Conservation (phyloP, 2,797 vertebrate genomes). For the Oreonectes daqikongensis region DNA sequence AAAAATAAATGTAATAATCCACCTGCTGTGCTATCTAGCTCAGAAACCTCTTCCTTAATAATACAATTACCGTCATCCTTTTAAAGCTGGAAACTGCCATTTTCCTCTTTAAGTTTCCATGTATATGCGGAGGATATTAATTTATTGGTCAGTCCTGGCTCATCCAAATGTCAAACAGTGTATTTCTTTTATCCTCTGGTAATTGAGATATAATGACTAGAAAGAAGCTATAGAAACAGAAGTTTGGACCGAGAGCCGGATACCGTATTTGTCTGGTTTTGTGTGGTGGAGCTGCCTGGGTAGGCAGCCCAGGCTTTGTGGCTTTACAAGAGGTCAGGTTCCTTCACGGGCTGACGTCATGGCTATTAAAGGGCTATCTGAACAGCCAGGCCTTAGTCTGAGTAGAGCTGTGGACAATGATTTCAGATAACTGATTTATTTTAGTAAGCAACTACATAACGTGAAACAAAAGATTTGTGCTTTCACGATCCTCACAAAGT, state of each 20-base stretch:
- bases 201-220: conserved; percentile 43
- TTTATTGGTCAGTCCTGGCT: conserved; percentile 42
- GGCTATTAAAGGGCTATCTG: conserved; percentile 57
- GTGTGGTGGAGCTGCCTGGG: conserved; percentile 32
- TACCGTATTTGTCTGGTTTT: conserved; percentile 50
- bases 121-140: conserved; percentile 14
- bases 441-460: conserved; percentile 3
- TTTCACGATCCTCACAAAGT: conserved; percentile 12
- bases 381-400: conserved; percentile 24
- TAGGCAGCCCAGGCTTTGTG: conserved; percentile 47
- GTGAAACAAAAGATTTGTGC: not conserved
- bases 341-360: conserved; percentile 58
- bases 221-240: conserved; percentile 21
- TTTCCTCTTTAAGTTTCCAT: conserved; percentile 22
- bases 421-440: conserved; percentile 36
- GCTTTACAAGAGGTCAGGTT: conserved; percentile 57
- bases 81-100: not conserved
- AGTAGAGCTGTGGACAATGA: not conserved
- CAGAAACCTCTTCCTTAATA: conserved; percentile 1
- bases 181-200: conserved; percentile 2
- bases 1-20: not conserved
- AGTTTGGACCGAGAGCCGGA: conserved; percentile 31
- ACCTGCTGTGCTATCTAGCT: conserved; percentile 13
- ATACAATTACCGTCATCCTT: not conserved
- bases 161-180: conserved; percentile 31